Evolutionary conservation across 2,797 vertebrate species (phyloP).

Genomic region (Danio aesculapii): DNA sequence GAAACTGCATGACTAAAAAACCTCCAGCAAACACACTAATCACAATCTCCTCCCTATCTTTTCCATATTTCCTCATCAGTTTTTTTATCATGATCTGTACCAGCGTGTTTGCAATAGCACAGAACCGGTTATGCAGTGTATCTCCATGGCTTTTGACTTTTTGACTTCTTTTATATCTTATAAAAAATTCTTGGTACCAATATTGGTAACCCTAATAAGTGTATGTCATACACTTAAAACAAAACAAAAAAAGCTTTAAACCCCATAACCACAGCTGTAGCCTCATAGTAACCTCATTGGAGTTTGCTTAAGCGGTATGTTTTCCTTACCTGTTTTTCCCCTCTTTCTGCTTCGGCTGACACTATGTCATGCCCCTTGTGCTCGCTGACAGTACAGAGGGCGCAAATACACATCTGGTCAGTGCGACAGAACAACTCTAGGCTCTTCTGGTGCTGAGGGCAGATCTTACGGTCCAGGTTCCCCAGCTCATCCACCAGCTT

Average conservation of each 20-base stretch:
- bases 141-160: slow-evolving; percentile 6
- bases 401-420: slow-evolving; percentile 98
- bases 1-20: not conserved
- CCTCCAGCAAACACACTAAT: not conserved
- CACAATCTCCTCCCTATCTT: slow-evolving; percentile 10
- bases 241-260: not conserved
- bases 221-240: not conserved
- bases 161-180: not conserved
- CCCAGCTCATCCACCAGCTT: slow-evolving; percentile 95
- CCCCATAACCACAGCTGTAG: not conserved
- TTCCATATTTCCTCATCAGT: slow-evolving; percentile 16
- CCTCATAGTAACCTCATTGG: not conserved
- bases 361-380: slow-evolving; percentile 97
- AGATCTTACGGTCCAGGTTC: slow-evolving; percentile 95
- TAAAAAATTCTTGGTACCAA: not conserved
- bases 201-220: too few species aligned
- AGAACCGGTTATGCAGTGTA: slow-evolving; percentile 38
- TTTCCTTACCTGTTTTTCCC: slow-evolving; percentile 87
- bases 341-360: slow-evolving; percentile 93
- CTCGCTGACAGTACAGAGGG: slow-evolving; percentile 96
- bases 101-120: slow-evolving; percentile 37
- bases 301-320: not conserved
- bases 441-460: slow-evolving; percentile 94
- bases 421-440: slow-evolving; percentile 98
- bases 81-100: slow-evolving; percentile 20